phyloP scores from a whole-genome alignment of 2,888 invertebrate genomes.

The Mamestra brassicae region DNA sequence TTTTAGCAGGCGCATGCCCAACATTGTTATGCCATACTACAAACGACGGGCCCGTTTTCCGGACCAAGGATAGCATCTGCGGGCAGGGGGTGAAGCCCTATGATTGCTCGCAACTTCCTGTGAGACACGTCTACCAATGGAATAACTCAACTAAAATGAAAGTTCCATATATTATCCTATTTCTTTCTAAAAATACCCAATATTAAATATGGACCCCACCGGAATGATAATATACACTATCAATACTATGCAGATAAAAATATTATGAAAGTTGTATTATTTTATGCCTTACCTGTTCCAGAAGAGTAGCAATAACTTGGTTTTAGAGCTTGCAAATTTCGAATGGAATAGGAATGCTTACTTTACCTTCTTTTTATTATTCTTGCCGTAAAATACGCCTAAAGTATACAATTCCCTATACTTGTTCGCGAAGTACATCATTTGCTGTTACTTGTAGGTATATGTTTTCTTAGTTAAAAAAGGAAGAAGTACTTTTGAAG shows the following conservation, averaged over 20 bases:
- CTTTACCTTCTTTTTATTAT: constrained; percentile 55
- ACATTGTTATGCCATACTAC: no score
- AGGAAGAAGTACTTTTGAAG: not conserved
- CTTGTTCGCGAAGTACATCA: constrained; percentile 56
- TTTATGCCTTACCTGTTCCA: constrained; percentile 57
- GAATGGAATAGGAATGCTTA: constrained; percentile 57
- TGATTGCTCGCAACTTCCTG: no score
- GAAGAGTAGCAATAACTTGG: constrained; percentile 49
- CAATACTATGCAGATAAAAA: constrained; percentile 43
- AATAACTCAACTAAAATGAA: not conserved
- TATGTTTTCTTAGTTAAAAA: constrained; percentile 44
- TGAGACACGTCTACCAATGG: no score
- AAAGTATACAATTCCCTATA: constrained; percentile 65
- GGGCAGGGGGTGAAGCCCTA: no score
- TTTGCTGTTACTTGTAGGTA: constrained; percentile 45
- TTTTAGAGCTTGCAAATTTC: constrained; percentile 60
- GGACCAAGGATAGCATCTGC: no score
- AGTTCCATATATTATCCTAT: not conserved
- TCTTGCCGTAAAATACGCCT: constrained; percentile 54
- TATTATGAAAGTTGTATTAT: constrained; percentile 59
- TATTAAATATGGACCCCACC: constrained; percentile 24
- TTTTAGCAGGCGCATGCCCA: no score
- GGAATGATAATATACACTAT: constrained; percentile 48
- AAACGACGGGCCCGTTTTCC: no score
- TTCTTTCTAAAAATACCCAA: constrained; percentile 4